Percentiles rank a stretch among this genome's conserved stretches.
These are phyloP conservation scores for Lobophora halterata DNA, from an alignment of 2,888 invertebrate genomes.

Conservation along the genomic window DNA sequence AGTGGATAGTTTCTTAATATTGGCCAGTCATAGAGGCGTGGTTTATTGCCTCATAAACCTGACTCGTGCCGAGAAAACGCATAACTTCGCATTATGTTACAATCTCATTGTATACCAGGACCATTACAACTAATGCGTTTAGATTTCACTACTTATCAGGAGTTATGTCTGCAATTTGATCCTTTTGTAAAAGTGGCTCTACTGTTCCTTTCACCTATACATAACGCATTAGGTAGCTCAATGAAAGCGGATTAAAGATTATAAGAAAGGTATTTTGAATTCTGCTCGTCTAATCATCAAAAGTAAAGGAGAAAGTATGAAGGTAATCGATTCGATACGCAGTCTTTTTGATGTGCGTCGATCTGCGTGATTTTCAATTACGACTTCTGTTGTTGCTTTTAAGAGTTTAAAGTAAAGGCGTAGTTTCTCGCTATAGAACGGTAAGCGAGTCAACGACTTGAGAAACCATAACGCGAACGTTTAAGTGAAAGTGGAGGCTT, in stretches of 20 bases:
- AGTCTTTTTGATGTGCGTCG: slow-evolving; percentile 23
- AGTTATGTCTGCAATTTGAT: slow-evolving; percentile 22
- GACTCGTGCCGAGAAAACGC: slow-evolving; percentile 64
- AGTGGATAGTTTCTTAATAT: slow-evolving; percentile 57
- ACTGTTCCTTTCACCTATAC: slow-evolving; percentile 18
- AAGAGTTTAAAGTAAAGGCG: slow-evolving; percentile 14
- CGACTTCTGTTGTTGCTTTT: slow-evolving; percentile 21
- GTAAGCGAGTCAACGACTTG: slow-evolving; percentile 22
- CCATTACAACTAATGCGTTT: slow-evolving; percentile 36
- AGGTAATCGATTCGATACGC: slow-evolving; percentile 32
- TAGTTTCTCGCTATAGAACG: slow-evolving; percentile 12
- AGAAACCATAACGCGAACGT: slow-evolving; percentile 50
- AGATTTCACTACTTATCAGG: slow-evolving; percentile 24
- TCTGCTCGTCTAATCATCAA: slow-evolving; percentile 30
- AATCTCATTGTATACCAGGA: slow-evolving; percentile 49
- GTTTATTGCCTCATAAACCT: slow-evolving; percentile 70
- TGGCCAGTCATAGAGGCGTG: slow-evolving; percentile 57
- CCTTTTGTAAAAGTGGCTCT: slow-evolving; percentile 20
- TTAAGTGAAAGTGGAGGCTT: slow-evolving; percentile 68
- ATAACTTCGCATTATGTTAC: slow-evolving; percentile 69
- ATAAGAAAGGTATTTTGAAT: slow-evolving; percentile 31
- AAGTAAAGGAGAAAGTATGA: slow-evolving; percentile 33
- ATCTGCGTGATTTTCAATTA: slow-evolving; percentile 24
- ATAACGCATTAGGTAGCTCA: slow-evolving; percentile 22
- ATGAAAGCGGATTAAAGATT: slow-evolving; percentile 30